These are phyloP conservation scores for Aplysia californica DNA, from an alignment of 1,140 invertebrate species.

Conservation along the genomic window DNA sequence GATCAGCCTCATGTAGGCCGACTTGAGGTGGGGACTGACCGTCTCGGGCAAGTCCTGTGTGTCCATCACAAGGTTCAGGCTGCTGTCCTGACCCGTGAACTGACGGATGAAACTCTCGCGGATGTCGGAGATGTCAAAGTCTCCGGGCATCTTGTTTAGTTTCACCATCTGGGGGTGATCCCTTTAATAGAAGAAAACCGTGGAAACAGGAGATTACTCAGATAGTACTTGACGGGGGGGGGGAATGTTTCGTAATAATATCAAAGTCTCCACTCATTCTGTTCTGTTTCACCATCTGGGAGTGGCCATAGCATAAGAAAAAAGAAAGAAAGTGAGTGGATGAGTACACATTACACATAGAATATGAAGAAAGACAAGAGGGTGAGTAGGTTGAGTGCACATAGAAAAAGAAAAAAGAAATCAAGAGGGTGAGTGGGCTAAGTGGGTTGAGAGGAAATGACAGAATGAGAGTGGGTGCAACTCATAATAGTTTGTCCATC, in stretches of 20 bases:
- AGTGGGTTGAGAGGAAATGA: too few species aligned
- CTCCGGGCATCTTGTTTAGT: conserved; percentile 93
- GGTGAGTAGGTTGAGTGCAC: too few species aligned
- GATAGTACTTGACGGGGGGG: too few species aligned
- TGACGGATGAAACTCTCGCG: conserved; percentile 99
- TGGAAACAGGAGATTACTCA: not conserved
- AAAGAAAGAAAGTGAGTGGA: too few species aligned
- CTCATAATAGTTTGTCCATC: too few species aligned
- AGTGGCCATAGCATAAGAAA: conserved; percentile 87
- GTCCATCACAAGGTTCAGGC: conserved; percentile 55
- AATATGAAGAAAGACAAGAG: too few species aligned
- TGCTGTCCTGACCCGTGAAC: conserved; percentile 71
- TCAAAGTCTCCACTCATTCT: conserved; percentile 96
- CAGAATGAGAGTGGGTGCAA: too few species aligned
- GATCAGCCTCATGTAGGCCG: conserved; percentile 46
- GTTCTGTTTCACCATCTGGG: conserved; percentile 96
- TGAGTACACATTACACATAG: too few species aligned
- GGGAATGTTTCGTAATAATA: too few species aligned
- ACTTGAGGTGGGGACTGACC: conserved; percentile 41
- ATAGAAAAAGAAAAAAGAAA: too few species aligned
- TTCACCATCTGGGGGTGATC: conserved; percentile 99
- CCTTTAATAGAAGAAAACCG: conserved; percentile 37
- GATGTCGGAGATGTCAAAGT: conserved; percentile 96
- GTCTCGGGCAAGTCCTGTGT: conserved; percentile 46
- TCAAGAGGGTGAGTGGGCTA: too few species aligned